Evolutionary conservation across 2,888 invertebrate genomes (phyloP).

Genomic region (Torymus auratus): DNA sequence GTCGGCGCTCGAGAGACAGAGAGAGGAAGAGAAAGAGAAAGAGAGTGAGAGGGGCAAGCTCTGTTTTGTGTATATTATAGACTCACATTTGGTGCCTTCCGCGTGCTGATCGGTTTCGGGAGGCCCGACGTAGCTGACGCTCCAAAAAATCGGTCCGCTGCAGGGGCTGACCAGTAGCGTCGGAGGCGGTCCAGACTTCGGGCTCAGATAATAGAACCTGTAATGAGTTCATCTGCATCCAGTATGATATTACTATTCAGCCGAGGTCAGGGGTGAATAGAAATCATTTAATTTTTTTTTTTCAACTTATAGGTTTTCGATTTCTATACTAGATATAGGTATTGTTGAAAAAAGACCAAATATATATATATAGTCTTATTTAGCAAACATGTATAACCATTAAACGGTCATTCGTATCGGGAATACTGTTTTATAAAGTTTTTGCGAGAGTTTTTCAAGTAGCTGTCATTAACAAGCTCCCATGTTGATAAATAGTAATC

Average conservation of each 20-base stretch:
- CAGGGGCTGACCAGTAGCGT: constrained; percentile 75
- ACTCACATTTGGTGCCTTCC: constrained; percentile 64
- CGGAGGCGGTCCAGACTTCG: constrained; percentile 72
- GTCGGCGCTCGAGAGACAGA: background rate
- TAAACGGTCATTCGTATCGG: too few relatives aligned
- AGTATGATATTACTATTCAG: constrained; percentile 72
- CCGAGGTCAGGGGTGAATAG: constrained; percentile 63
- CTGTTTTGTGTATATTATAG: constrained; percentile 30
- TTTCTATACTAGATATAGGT: background rate
- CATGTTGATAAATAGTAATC: too few relatives aligned
- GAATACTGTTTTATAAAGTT: too few relatives aligned
- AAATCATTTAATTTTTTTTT: constrained; percentile 31
- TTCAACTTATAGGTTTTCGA: background rate
- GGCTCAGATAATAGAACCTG: constrained; percentile 75
- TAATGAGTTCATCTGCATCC: constrained; percentile 74
- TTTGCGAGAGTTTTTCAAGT: too few relatives aligned
- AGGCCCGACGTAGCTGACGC: constrained; percentile 73
- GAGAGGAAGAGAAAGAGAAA: too few relatives aligned
- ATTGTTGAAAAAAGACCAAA: background rate
- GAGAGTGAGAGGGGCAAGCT: too few relatives aligned
- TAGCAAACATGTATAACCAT: too few relatives aligned
- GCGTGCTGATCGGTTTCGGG: constrained; percentile 71
- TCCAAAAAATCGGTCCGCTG: constrained; percentile 74
- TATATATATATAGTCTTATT: too few relatives aligned
- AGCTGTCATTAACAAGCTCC: too few relatives aligned